These are phyloP conservation scores for Phrynosoma blainvillii DNA, from an alignment of 2,113 vertebrate genomes.

Conservation along the genomic window DNA sequence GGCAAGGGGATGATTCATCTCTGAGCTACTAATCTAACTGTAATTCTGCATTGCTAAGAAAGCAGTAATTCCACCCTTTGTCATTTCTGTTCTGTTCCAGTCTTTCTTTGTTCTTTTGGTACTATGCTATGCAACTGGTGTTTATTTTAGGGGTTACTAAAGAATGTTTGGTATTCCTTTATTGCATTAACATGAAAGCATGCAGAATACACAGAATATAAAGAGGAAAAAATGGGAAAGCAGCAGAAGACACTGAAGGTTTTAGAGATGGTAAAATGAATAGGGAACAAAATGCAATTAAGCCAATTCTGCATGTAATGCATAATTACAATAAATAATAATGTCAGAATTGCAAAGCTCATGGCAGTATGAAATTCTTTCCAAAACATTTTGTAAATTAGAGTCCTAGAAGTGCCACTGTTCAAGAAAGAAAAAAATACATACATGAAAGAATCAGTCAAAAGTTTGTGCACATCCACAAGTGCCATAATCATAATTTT, in stretches of 20 bases:
- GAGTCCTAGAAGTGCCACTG: no score
- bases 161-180: background rate
- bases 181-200: background rate
- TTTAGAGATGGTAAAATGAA: background rate
- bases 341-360: background rate
- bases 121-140: conserved; percentile 8
- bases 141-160: background rate
- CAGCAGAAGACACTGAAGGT: background rate
- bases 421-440: background rate
- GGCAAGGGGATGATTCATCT: conserved; percentile 26
- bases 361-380: background rate
- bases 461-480: background rate
- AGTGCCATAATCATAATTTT: background rate
- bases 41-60: conserved; percentile 35
- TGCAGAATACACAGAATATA: background rate
- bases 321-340: background rate
- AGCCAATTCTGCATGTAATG: background rate
- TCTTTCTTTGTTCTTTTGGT: background rate
- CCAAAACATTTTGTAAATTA: background rate
- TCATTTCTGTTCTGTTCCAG: background rate
- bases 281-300: background rate
- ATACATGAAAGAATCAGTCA: background rate
- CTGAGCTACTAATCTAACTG: conserved; percentile 35
- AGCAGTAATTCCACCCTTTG: background rate
- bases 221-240: background rate